phyloP scores from a whole-genome alignment of 2,113 vertebrate species.

The Synodontis membranacea region DNA sequence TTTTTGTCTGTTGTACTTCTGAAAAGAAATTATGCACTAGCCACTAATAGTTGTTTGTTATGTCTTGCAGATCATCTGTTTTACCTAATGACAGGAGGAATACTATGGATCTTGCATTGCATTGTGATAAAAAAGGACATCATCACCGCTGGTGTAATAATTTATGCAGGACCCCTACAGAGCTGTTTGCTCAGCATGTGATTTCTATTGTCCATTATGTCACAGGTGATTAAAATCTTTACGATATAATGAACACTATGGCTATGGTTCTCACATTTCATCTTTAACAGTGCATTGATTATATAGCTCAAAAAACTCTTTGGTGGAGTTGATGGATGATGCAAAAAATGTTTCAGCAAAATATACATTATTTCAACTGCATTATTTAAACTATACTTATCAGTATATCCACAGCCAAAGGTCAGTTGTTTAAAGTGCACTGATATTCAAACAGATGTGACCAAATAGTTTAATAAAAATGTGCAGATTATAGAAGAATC shows the following conservation, averaged over 20 bases:
- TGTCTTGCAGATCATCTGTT: conserved; percentile 48
- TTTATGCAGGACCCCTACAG: conserved; percentile 84
- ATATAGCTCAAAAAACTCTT: conserved; percentile 10
- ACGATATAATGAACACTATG: not conserved
- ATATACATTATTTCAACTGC: not conserved
- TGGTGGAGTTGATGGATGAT: not conserved
- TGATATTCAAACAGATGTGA: not conserved
- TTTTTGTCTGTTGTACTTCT: no score
- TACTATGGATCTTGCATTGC: conserved; percentile 82
- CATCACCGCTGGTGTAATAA: conserved; percentile 88
- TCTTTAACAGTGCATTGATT: conserved; percentile 8
- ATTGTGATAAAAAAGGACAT: conserved; percentile 90
- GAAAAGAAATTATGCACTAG: not conserved
- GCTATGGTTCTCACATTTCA: not conserved
- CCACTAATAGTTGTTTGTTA: conserved; percentile 8
- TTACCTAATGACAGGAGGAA: conserved; percentile 43
- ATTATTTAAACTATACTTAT: not conserved
- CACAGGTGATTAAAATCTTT: conserved; percentile 79
- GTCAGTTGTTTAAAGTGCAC: not conserved
- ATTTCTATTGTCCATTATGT: conserved; percentile 95
- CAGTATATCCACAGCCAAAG: not conserved
- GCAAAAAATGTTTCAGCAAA: not conserved
- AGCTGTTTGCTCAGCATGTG: conserved; percentile 95
- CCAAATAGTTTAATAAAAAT: not conserved
- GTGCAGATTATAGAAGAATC: not conserved